Evolutionary conservation across 2,797 vertebrate species (phyloP), one percentile per base, ranked within the genome.

Genomic region (Enteromius treurensis): DNA sequence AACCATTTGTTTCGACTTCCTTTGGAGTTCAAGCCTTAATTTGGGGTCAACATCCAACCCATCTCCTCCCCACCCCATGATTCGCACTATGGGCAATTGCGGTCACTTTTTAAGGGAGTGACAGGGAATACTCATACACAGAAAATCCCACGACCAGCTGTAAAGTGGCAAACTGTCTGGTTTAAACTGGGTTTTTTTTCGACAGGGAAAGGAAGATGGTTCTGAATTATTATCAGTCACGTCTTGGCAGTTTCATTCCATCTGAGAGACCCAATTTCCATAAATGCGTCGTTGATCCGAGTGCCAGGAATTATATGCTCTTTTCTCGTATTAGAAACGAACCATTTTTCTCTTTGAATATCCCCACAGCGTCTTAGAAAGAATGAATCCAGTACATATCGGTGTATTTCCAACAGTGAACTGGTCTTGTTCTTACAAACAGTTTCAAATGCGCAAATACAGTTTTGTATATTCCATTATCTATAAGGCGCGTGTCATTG

Each of bases 391-490:
- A 32, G 42, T 60, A 49, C 15, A n/a, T 6, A 51, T 53, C 82
- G 73, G 60, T 71, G 47, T 19, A 10, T 49, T 15, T 42, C 73
- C 19, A 49, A 64, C 77, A 80, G 68, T 58, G 77, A 62, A 37
- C 68, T 37, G 68, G 77, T 80, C 34, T 34, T 51, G 34, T 5
- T 53, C 68, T 55, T 34, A 45, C 23, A 55, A 77, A 69, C 79
- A 73, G 74, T 82, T 82, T 79, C 32, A 82, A 80, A 87, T 70
- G 80, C 83, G 79, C 51, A 82, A 83, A 85, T 80, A 83, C 77
- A 80, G 73, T 80, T 81, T 82, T 51, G 86, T 79, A 51, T 80
- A 83, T 80, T 83, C 84, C 80, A 82, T 85, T 74, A 68, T 81
- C 40, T 49, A 70, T 11, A 29, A 32, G 76, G 34, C 62, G 47